Evolutionary conservation across 2,113 vertebrate species (phyloP).

Genomic region (Spermophilus dauricus): DNA sequence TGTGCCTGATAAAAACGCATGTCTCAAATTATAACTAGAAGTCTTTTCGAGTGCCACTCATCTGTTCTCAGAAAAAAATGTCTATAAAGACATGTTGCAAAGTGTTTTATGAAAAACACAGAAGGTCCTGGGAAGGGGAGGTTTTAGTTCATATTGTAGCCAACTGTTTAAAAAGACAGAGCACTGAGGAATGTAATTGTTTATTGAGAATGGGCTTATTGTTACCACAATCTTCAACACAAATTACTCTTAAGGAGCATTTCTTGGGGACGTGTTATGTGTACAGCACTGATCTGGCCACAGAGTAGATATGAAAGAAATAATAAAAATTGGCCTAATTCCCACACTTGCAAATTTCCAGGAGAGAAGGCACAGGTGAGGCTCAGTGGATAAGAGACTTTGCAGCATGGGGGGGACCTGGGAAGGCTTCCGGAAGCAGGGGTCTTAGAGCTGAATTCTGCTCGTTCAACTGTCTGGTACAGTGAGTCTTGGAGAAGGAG

Average conservation of each 20-base stretch:
- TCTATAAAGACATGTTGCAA: neutral
- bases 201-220: neutral
- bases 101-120: constrained; percentile 27
- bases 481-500: neutral
- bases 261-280: neutral
- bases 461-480: neutral
- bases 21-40: constrained; percentile 9
- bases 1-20: neutral
- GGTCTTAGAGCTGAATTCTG: neutral
- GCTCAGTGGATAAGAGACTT: neutral
- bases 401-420: too few relatives aligned
- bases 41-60: neutral
- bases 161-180: constrained; percentile 20
- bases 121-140: neutral
- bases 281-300: neutral
- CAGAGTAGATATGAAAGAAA: neutral
- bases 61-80: constrained; percentile 59
- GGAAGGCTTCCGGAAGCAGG: neutral
- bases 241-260: neutral
- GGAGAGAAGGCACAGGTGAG: neutral
- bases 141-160: neutral
- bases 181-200: neutral
- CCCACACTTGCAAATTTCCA: neutral
- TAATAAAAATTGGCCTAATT: neutral
- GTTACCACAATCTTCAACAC: neutral